Percentiles rank a stretch among this genome's conserved stretches.
Conservation (phyloP, 2,113 vertebrate species). For the crab-eating macaque (Macaca fascicularis) region T2T-MFA8v1.1 NC_088394.1:74723001-74723500, state of each 20-base stretch:
- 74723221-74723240: background rate
- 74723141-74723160: background rate
- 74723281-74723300: rapidly evolving
- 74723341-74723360: too few species aligned
- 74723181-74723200: background rate
- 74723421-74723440: background rate
- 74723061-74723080: background rate
- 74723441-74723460: background rate
- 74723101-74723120: background rate
- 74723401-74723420: background rate
- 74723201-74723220: background rate
- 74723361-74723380: rapidly evolving
- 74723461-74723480: background rate
- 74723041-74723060: background rate
- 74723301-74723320: background rate
- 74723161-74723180: background rate
- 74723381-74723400: background rate
- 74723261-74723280: background rate
- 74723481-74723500: background rate
- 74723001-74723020: background rate
- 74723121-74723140: background rate
- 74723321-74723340: rapidly evolving
- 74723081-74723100: background rate
- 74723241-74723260: background rate
- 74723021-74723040: background rate